Base-by-base conservation (phyloP, 2,113 vertebrate genomes). In the Tympanuchus pallidicinctus region DNA sequence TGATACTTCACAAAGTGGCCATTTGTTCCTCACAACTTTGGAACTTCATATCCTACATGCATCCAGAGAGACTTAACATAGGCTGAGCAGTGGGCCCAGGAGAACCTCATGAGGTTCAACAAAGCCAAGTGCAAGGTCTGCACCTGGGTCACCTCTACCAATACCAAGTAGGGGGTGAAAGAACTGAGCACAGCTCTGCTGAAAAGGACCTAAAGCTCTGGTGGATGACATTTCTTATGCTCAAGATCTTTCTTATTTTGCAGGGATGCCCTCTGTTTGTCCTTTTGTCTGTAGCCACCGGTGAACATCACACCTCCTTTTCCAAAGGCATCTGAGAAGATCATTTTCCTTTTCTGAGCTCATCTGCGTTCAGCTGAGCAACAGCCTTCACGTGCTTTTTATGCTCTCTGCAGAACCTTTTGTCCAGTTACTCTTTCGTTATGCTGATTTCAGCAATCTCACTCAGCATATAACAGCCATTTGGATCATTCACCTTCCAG, bases 401-500 rank as follows among this genome's bases (percentile, higher is more conserved):
- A 63, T 69, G 48, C 32, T 84, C 47, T 22, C 67, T 47, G 52
- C 52, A 60, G 88, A 54, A 72, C 28, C 9, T 79, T 88, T 28
- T 1, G 4, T 65, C 75, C 34, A 30, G 54, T 32, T 12, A 7
- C 28, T 77, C 64, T 76, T 36, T 80, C 67, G 14, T 79, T 86
- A 8, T 34, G 54, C 80, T 40, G 76, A 69, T 54, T 59, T 40
- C 88, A 86, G 59, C 2, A 4, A 4, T 74, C 86, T 82, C 19
- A 30, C 82, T 88, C 92, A 74, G 86, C 91, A 80, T 86, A 54
- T n/a, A 3, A 0, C 17, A 88, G 94, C 40, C 18, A 59, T 88
- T 90, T 73, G 79, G 82, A 88, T 83, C 36, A 0, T 59, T 94
- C 86, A 63, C 86, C 76, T 94, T 79, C 79, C 59, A 38, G 52